A percentile compares a stretch with the other conserved stretches of the same genome.
Evolutionary conservation across 1,140 invertebrate species (phyloP).

Genomic region (Coptotermes formosanus): DNA sequence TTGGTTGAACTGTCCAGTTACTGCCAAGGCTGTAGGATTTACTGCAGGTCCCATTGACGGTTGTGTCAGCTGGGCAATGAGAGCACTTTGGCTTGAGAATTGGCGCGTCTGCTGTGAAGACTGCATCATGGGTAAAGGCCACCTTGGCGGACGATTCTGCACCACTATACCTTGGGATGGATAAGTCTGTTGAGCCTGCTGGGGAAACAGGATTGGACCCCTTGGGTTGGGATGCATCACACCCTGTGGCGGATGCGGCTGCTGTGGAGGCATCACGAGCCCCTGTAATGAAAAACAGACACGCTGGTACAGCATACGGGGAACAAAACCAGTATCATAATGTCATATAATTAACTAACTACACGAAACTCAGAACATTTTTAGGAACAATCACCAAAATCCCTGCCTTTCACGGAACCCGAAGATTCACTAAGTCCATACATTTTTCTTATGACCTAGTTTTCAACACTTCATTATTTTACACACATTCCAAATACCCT

Average conservation of each 20-base stretch:
- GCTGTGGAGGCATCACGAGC: background rate
- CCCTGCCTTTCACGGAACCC: too few relatives aligned
- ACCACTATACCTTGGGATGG: constrained; percentile 1
- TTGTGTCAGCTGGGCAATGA: constrained; percentile 68
- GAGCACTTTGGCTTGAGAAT: constrained; percentile 50
- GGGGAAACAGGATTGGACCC: background rate
- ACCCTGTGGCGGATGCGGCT: background rate
- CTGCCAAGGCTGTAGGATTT: background rate
- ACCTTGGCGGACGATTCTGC: background rate
- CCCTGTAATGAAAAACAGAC: background rate
- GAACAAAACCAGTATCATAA: too few relatives aligned
- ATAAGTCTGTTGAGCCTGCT: background rate
- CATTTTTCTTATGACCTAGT: too few relatives aligned
- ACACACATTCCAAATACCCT: too few relatives aligned
- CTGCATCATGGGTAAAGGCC: background rate
- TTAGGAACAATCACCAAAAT: too few relatives aligned
- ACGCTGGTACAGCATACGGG: too few relatives aligned
- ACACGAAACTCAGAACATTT: too few relatives aligned
- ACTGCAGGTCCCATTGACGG: constrained; percentile 45
- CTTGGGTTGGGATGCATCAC: background rate
- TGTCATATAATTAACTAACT: too few relatives aligned
- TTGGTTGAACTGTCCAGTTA: background rate
- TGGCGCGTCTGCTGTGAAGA: constrained; percentile 26
- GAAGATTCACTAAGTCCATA: too few relatives aligned
- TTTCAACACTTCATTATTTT: too few relatives aligned